Evolutionary conservation across 2,113 vertebrate genomes (phyloP).

Genomic region (Hippocampus comes): DNA sequence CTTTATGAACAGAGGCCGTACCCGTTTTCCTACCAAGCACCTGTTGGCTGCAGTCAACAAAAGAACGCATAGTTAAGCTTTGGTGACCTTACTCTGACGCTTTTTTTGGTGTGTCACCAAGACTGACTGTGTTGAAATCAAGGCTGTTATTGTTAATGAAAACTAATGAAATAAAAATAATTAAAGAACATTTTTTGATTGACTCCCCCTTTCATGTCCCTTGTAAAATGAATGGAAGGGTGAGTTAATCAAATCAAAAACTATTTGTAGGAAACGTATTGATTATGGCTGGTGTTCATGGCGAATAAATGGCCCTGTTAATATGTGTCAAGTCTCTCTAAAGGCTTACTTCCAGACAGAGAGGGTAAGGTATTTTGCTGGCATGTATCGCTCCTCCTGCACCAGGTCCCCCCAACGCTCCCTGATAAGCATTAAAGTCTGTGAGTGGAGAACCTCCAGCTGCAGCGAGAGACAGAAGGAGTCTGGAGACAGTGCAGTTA

Average conservation of each 20-base stretch:
- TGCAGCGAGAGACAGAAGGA: slow-evolving; percentile 98
- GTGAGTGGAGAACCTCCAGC: slow-evolving; percentile 94
- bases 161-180: too few species aligned
- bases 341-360: slow-evolving; percentile 95
- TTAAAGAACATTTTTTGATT: too few species aligned
- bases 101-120: not conserved
- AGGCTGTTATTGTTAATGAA: too few species aligned
- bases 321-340: not conserved
- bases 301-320: not conserved
- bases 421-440: slow-evolving; percentile 91
- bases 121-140: not conserved
- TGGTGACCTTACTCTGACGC: not conserved
- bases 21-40: slow-evolving; percentile 94
- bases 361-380: slow-evolving; percentile 92
- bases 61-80: not conserved
- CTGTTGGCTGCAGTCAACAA: slow-evolving; percentile 82
- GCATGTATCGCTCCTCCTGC: slow-evolving; percentile 91
- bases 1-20: slow-evolving; percentile 90
- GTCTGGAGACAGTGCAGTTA: slow-evolving; percentile 78
- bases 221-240: not conserved
- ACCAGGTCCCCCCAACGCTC: slow-evolving; percentile 99
- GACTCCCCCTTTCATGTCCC: too few species aligned
- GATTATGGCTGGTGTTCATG: not conserved
- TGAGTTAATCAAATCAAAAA: not conserved
- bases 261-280: not conserved